A percentile compares a stretch with the other conserved stretches of the same genome.
These are phyloP conservation scores for Zygaena filipendulae DNA, from an alignment of 2,888 invertebrate species.

Conservation along the genomic window DNA sequence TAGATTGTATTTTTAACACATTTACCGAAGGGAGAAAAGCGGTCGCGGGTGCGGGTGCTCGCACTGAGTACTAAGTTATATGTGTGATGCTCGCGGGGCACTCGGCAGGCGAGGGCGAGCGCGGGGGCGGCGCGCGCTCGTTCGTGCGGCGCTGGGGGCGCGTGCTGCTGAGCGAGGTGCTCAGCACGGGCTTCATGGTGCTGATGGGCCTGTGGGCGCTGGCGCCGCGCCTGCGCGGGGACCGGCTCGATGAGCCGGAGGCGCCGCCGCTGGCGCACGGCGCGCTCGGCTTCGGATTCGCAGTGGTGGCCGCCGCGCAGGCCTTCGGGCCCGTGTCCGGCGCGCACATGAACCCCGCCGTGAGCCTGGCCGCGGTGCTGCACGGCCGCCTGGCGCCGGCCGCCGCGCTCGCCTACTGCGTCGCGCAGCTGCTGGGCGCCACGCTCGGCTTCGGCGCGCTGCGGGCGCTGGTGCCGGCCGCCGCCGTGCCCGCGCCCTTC, in stretches of 20 bases:
- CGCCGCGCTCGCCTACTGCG: slow-evolving; percentile 28
- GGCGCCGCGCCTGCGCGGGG: slow-evolving; percentile 20
- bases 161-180: slow-evolving; percentile 37
- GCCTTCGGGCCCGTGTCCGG: slow-evolving; percentile 78
- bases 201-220: slow-evolving; percentile 38
- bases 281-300: slow-evolving; percentile 46
- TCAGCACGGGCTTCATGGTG: slow-evolving; percentile 48
- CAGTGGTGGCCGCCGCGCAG: slow-evolving; percentile 34
- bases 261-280: slow-evolving; percentile 32
- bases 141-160: slow-evolving; percentile 43
- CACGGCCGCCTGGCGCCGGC: slow-evolving; percentile 51
- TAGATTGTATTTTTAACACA: no score
- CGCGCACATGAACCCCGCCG: slow-evolving; percentile 83
- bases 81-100: background rate
- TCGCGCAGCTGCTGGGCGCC: slow-evolving; percentile 39
- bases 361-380: slow-evolving; percentile 74
- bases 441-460: slow-evolving; percentile 34
- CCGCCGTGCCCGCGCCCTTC: slow-evolving; percentile 5
- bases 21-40: no score
- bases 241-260: no score
- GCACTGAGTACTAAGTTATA: no score
- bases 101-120: slow-evolving; percentile 3
- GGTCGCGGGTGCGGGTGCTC: no score
- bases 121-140: slow-evolving; percentile 18
- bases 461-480: slow-evolving; percentile 22